phyloP scores from a whole-genome alignment of 2,888 invertebrate genomes.

The Epinotia bilunana region DNA sequence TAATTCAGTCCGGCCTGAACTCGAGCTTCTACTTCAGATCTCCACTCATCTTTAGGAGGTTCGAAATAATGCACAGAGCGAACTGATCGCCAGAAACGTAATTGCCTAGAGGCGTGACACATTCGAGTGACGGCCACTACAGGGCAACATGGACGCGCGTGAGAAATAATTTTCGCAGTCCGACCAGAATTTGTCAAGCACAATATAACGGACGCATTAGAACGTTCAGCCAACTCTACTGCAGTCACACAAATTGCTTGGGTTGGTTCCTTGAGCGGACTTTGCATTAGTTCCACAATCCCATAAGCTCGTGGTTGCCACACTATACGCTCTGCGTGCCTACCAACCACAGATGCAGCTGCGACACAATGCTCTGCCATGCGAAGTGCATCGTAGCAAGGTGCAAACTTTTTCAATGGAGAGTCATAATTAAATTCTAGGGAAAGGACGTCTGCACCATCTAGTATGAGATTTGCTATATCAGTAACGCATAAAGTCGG shows the following conservation, averaged over 20 bases:
- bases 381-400: slow-evolving; percentile 65
- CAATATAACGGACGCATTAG: slow-evolving; percentile 85
- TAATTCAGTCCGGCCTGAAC: slow-evolving; percentile 74
- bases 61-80: slow-evolving; percentile 83
- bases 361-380: slow-evolving; percentile 87
- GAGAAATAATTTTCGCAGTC: slow-evolving; percentile 88
- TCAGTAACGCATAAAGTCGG: slow-evolving; percentile 90
- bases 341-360: slow-evolving; percentile 90
- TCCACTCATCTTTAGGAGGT: slow-evolving; percentile 64
- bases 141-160: slow-evolving; percentile 89
- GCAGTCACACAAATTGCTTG: slow-evolving; percentile 82
- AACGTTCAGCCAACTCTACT: slow-evolving; percentile 71
- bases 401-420: slow-evolving; percentile 68
- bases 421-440: slow-evolving; percentile 86
- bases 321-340: slow-evolving; percentile 93
- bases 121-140: slow-evolving; percentile 89
- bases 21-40: slow-evolving; percentile 69
- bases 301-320: slow-evolving; percentile 92
- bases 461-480: slow-evolving; percentile 95
- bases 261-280: slow-evolving; percentile 82
- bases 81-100: slow-evolving; percentile 80
- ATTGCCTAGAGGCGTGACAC: slow-evolving; percentile 87
- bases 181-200: slow-evolving; percentile 90
- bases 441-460: slow-evolving; percentile 94
- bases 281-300: slow-evolving; percentile 86